Evolutionary conservation across 37 sponge, comb jelly and placozoan species (phyloP), one percentile per base, ranked within the genome.

Genomic region (Trichoplax adhaerens): DNA sequence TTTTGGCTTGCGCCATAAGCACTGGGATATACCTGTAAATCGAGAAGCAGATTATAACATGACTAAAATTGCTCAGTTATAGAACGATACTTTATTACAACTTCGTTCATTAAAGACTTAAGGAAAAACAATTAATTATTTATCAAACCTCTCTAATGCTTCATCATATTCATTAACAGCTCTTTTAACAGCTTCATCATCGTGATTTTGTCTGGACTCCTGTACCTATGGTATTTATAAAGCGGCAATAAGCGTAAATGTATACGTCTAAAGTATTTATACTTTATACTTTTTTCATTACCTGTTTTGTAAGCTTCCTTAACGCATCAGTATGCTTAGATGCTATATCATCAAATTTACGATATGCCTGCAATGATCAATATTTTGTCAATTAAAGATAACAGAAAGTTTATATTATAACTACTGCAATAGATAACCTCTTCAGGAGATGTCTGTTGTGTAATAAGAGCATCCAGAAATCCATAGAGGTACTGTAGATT

Each of bases 1-100:
- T 88, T 85, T 86, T 91, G 65, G 99, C 93, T 78, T 96, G 92
- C 1, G 89, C 83, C 99, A 96, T 96, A 75, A 96, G 71, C 72
- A 96, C 99, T 50, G 99, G 99, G 71, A 96, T 81, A 65, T 96
- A 96, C 57, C 90, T 90, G 63, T 5, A 83, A n/a, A 58, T 60
- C 62, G 62, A 12, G 62, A 60, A 60, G 62, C 0, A 10, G 12
- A 60, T 60, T 10, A 10, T 10, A 60, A 12, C 10, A 12, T n/a
- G 12, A 60, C 12, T 60, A 60, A 12, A 12, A 60, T 60, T n/a
- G 62, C 10, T 12, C 10, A 60, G 12, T 10, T 60, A 60, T 60
- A 12, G 62, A 60, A 0, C 29, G 29, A 29, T 60, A 60, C 10
- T 10, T 60, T 10, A 12, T 60, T 60, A 60, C 62, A 60, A 12